Conservation (phyloP, 2,888 invertebrate species). For the Netelia melanura region DNA sequence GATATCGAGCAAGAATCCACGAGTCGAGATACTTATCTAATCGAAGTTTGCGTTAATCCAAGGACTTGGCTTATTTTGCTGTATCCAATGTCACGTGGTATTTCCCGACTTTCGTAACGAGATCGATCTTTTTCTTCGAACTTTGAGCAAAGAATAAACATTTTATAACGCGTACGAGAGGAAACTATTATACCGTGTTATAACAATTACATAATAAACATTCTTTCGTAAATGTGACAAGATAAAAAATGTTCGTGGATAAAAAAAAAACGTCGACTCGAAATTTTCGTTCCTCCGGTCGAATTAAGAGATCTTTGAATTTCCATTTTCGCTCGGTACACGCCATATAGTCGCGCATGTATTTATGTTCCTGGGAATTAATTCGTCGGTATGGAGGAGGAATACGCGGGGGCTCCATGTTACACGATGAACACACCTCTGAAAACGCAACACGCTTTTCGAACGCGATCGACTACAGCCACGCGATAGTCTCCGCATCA, state of each 20-base stretch:
- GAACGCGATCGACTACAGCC: conserved; percentile 1
- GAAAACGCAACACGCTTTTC: conserved; percentile 23
- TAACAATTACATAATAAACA: no score
- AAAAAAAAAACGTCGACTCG: no score
- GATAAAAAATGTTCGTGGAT: no score
- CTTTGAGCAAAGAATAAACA: no score
- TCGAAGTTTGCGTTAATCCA: not conserved
- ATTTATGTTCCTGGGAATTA: conserved; percentile 37
- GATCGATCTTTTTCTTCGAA: no score
- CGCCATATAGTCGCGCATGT: not conserved
- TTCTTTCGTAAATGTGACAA: no score
- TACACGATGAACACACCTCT: conserved; percentile 37
- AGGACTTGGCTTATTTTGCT: not conserved
- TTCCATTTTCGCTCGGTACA: no score
- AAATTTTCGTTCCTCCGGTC: no score
- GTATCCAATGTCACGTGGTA: not conserved
- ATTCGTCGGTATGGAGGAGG: conserved; percentile 12
- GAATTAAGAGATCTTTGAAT: no score
- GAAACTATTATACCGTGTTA: no score
- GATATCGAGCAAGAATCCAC: not conserved
- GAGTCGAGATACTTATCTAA: conserved; percentile 4
- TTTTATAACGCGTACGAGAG: no score
- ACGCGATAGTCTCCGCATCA: conserved; percentile 22
- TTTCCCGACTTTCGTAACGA: no score
- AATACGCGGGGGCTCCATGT: conserved; percentile 32